phyloP scores from a whole-genome alignment of 1,140 invertebrate species.

The Cydia splendana region DNA sequence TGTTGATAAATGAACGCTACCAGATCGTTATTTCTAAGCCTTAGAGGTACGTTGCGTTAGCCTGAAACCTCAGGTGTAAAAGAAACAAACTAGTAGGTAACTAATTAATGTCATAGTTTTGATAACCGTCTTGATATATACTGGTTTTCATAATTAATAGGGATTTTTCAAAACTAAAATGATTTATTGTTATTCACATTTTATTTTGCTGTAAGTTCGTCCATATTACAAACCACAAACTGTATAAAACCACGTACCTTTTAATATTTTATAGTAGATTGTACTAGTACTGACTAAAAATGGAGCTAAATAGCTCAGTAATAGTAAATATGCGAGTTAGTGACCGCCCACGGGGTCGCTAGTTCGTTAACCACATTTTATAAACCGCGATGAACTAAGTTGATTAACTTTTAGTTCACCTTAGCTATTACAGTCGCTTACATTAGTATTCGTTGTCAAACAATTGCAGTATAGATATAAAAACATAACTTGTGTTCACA shows the following conservation, averaged over 20 bases:
- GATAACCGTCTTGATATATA: neutral
- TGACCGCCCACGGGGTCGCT: conserved; percentile 23
- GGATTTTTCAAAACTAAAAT: neutral
- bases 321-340: conserved; percentile 26
- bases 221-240: neutral
- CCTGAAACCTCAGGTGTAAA: no score
- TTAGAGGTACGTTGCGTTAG: no score
- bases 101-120: conserved; percentile 3
- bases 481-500: no score
- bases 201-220: neutral
- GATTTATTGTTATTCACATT: conserved; percentile 1
- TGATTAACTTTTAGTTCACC: conserved; percentile 29
- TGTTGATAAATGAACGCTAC: no score
- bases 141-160: neutral
- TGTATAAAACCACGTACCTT: neutral
- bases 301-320: conserved; percentile 3
- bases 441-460: neutral
- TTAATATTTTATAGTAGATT: neutral
- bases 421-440: neutral
- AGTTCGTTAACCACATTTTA: conserved; percentile 29
- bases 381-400: conserved; percentile 26
- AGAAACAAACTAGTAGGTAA: neutral
- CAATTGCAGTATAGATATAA: no score
- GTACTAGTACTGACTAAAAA: neutral
- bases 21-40: no score